phyloP scores from a whole-genome alignment of 2,888 invertebrate genomes.

The Hedya salicella region DNA sequence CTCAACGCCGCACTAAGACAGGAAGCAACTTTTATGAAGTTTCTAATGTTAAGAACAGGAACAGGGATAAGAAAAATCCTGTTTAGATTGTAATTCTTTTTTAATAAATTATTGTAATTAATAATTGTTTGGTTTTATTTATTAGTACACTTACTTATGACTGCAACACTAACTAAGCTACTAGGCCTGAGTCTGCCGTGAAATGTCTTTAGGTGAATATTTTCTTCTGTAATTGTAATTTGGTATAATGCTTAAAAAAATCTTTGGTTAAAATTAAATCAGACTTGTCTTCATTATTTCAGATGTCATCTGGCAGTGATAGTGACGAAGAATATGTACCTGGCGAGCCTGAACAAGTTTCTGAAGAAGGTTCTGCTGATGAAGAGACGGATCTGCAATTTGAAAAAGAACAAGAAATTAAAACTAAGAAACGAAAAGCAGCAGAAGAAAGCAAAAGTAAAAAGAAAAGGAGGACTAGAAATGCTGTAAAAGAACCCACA shows the following conservation, averaged over 20 bases:
- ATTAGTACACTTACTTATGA: too few species aligned
- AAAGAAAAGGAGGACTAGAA: constrained; percentile 64
- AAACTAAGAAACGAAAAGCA: constrained; percentile 69
- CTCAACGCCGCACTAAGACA: constrained; percentile 91
- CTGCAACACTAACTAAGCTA: background rate
- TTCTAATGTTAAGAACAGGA: constrained; percentile 94
- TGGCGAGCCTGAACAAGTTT: constrained; percentile 86
- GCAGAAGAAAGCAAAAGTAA: constrained; percentile 54
- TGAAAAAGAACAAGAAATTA: constrained; percentile 75
- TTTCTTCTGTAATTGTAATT: background rate
- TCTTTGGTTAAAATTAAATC: constrained; percentile 20
- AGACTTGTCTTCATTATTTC: constrained; percentile 47
- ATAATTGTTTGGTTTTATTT: constrained; percentile 26
- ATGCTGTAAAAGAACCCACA: constrained; percentile 49
- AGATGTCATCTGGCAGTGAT: constrained; percentile 88
- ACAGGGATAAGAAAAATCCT: constrained; percentile 88
- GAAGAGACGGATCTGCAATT: constrained; percentile 85
- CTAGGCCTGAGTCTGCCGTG: background rate
- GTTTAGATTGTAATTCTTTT: constrained; percentile 41
- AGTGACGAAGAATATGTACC: constrained; percentile 93
- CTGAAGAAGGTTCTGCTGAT: constrained; percentile 88
- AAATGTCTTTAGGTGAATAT: background rate
- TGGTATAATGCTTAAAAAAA: constrained; percentile 12
- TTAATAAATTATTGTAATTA: constrained; percentile 46
- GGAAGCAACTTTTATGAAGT: constrained; percentile 96